Conservation (phyloP, 2,797 vertebrate genomes). For the Lagorchestes hirsutus region DNA sequence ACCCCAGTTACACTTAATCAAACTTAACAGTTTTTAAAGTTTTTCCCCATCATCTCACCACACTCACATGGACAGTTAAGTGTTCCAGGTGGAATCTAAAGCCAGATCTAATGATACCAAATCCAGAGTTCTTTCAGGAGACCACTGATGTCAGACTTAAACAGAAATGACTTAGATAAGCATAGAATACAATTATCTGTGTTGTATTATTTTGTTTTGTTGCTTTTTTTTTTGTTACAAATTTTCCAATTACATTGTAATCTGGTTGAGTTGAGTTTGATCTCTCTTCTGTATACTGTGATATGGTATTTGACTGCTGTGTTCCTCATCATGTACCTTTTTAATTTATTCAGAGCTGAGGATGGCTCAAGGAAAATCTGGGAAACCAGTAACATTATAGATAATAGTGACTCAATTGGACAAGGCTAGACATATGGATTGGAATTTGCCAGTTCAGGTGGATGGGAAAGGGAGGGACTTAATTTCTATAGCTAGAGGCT, state of each 20-base stretch:
- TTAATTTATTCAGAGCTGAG: conserved; percentile 26
- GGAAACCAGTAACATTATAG: background rate
- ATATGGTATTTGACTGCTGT: background rate
- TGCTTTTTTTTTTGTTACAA: background rate
- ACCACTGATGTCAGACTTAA: background rate
- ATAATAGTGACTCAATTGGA: background rate
- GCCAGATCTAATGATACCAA: background rate
- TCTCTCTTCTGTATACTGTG: conserved; percentile 23
- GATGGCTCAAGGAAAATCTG: background rate
- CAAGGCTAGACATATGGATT: background rate
- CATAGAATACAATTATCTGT: background rate
- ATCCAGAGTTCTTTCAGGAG: background rate
- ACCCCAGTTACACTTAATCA: background rate
- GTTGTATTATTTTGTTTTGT: background rate
- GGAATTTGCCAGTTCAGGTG: conserved; percentile 29
- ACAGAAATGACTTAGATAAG: background rate
- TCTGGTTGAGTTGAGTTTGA: conserved; percentile 33
- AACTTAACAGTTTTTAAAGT: background rate
- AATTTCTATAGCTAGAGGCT: background rate
- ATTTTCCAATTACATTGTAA: conserved; percentile 36
- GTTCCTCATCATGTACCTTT: background rate
- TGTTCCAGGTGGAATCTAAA: background rate
- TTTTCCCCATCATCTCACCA: background rate
- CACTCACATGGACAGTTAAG: background rate
- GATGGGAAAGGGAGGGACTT: background rate